Base-by-base conservation (phyloP, 2,113 vertebrate species). In the Electrona antarctica region DNA sequence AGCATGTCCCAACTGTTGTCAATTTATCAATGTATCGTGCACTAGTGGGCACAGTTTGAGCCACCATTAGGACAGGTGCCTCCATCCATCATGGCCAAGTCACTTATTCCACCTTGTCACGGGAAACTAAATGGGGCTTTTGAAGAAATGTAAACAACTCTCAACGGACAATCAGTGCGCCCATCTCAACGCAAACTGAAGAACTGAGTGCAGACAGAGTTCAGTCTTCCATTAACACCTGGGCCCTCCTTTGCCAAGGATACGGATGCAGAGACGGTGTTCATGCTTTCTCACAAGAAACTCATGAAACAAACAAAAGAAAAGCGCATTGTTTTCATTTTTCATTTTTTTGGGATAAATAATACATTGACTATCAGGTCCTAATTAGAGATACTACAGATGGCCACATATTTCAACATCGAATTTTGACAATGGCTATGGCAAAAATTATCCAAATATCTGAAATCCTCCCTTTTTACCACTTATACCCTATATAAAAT, bases 11-110 rank as follows among this genome's bases (percentile, higher is more conserved):
- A 96, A 97, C 96, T 96, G 97, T 96, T 97, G 96, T 98, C 97
- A 96, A 99, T 99, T 99, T 97, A 98, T 99, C 97, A 99, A 95
- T 95, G 97, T 99, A 98, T 91, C 94, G 94, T 97, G 97, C 97
- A 95, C 97, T 97, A 94, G 95, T 98, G 95, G 96, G 97, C 97
- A 98, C 97, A 99, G 97, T 98, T 95, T 97, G 97, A 97, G 95
- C 95, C 94, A 94, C 96, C 96, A 98, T 99, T 97, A 99, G 95
- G 94, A 96, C 97, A 98, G 96, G 97, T 98, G 95, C 95, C 93
- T 94, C 95, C 94, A 99, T 99, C 97, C 95, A 98, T 98, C 97
- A 98, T 95, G 92, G 92, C 93, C 94, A 74, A 96, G 95, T 97
- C 97, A 96, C 95, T 96, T 96, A 95, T 95, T 96, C 96, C 94